Conservation (phyloP, 2,797 vertebrate genomes). For the Pangasius djambal region DNA sequence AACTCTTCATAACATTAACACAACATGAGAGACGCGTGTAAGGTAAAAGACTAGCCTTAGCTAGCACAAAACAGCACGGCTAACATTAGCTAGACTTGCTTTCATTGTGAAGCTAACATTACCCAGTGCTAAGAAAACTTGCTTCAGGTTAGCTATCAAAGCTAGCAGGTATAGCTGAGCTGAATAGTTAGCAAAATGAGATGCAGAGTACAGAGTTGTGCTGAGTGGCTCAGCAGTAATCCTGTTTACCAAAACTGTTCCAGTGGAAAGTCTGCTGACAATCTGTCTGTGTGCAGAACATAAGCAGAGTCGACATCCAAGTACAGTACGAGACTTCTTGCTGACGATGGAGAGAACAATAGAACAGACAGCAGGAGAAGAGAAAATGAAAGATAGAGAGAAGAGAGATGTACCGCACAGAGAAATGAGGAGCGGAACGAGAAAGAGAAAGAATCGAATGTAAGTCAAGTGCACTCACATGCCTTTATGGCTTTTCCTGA, state of each 20-base stretch:
- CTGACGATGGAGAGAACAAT: neutral
- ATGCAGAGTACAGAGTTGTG: neutral
- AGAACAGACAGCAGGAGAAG: neutral
- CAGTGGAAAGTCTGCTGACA: neutral
- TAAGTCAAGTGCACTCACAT: neutral
- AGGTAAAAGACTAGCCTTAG: neutral
- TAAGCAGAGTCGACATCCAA: neutral
- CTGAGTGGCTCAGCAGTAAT: constrained; percentile 1
- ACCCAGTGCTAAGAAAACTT: neutral
- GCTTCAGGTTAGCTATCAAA: neutral
- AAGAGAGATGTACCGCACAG: neutral
- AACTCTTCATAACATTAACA: neutral
- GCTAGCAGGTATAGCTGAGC: neutral
- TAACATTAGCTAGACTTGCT: neutral
- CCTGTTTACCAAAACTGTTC: constrained; percentile 1
- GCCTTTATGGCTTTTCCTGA: constrained; percentile 64
- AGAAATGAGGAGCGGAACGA: neutral
- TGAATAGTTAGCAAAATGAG: neutral
- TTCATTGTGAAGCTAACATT: neutral
- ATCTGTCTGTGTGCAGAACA: constrained; percentile 8
- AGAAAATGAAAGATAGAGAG: neutral
- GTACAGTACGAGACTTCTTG: neutral
- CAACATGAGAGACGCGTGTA: neutral
- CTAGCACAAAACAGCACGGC: neutral
- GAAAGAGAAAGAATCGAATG: neutral